Evolutionary conservation across 1,140 invertebrate genomes (phyloP).

Genomic region (Stenopsyche tienmushanensis): DNA sequence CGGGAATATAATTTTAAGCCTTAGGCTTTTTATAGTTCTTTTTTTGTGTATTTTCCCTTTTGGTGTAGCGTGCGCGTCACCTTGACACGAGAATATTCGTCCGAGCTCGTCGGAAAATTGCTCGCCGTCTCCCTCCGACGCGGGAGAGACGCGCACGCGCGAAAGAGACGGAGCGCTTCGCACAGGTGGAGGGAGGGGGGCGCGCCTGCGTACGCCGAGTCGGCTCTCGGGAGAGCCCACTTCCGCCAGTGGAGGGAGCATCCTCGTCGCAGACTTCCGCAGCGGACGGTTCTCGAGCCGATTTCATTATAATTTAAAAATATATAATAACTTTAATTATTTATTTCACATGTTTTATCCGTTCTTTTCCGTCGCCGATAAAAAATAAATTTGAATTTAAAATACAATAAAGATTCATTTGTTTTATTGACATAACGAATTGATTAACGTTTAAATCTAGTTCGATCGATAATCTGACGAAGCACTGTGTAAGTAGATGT

Average conservation of each 20-base stretch:
- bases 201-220: slow-evolving; percentile 3
- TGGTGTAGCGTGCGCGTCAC: slow-evolving; percentile 21
- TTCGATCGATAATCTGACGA: too few species aligned
- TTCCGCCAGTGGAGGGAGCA: slow-evolving; percentile 16
- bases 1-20: too few species aligned
- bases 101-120: slow-evolving; percentile 8
- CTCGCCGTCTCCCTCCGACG: slow-evolving; percentile 4
- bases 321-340: not conserved
- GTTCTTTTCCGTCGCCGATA: too few species aligned
- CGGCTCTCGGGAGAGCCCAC: not conserved
- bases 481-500: too few species aligned
- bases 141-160: not conserved
- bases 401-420: not conserved
- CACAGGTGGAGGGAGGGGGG: not conserved
- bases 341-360: too few species aligned
- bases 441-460: too few species aligned
- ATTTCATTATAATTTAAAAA: not conserved
- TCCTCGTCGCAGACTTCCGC: slow-evolving; percentile 1
- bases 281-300: not conserved
- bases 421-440: too few species aligned
- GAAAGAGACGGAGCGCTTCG: not conserved
- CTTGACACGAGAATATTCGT: slow-evolving; percentile 24
- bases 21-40: not conserved
- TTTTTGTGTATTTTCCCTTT: slow-evolving; percentile 17
- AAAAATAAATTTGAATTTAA: not conserved